phyloP scores from a whole-genome alignment of 2,888 invertebrate species.

The Cataglyphis albicans region DNA sequence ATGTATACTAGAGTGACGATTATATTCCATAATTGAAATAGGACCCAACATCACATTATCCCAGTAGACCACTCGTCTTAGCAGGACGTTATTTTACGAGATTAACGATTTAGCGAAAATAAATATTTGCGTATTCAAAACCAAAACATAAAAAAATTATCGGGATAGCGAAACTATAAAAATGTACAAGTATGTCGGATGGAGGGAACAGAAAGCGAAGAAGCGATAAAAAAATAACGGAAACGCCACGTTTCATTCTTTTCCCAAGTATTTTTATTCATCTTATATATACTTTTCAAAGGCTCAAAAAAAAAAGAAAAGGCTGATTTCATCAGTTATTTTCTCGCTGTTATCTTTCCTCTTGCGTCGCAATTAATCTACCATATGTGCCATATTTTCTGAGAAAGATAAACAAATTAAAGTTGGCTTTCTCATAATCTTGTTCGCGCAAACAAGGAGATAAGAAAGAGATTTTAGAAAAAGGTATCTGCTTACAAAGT shows the following conservation, averaged over 20 bases:
- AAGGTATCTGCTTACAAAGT: slow-evolving; percentile 57
- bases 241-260: slow-evolving; percentile 69
- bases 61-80: not conserved
- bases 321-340: slow-evolving; percentile 59
- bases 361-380: slow-evolving; percentile 58
- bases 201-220: slow-evolving; percentile 44
- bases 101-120: slow-evolving; percentile 8
- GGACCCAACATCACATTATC: slow-evolving; percentile 68
- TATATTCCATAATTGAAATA: slow-evolving; percentile 67
- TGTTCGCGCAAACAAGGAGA: slow-evolving; percentile 49
- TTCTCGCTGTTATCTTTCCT: slow-evolving; percentile 60
- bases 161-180: slow-evolving; percentile 11
- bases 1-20: slow-evolving; percentile 6
- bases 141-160: not conserved
- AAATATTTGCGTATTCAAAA: not conserved
- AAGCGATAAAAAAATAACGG: slow-evolving; percentile 65
- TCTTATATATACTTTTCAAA: slow-evolving; percentile 73
- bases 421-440: slow-evolving; percentile 54
- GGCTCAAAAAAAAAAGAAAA: slow-evolving; percentile 64
- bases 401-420: slow-evolving; percentile 49
- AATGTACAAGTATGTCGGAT: slow-evolving; percentile 19
- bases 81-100: not conserved
- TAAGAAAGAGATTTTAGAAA: slow-evolving; percentile 10
- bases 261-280: slow-evolving; percentile 79
- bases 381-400: slow-evolving; percentile 34